A percentile compares a stretch with the other conserved stretches of the same genome.
Conservation (phyloP, 2,888 invertebrate genomes). For the Eupithecia subumbrata region DNA sequence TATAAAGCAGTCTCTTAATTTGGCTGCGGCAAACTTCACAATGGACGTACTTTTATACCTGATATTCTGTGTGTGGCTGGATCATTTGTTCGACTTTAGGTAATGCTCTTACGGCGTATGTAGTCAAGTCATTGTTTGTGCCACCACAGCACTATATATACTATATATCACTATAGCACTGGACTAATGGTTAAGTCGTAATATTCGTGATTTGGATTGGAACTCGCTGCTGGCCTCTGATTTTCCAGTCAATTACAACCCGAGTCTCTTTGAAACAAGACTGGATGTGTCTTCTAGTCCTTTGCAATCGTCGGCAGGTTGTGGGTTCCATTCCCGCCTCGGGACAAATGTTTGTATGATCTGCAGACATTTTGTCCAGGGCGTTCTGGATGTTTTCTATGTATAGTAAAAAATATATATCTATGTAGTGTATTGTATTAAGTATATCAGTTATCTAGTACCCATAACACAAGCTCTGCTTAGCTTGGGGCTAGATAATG, state of each 20-base stretch:
- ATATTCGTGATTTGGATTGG: neutral
- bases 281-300: neutral
- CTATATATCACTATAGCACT: neutral
- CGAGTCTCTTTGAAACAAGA: neutral
- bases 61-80: conserved; percentile 54
- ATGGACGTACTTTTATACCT: conserved; percentile 34
- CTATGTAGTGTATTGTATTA: too few relatives aligned
- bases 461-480: too few relatives aligned
- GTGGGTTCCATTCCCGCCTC: too few relatives aligned
- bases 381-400: too few relatives aligned
- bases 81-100: conserved; percentile 76
- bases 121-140: conserved; percentile 26
- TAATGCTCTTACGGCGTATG: conserved; percentile 63
- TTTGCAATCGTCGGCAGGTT: too few relatives aligned
- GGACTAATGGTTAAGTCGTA: neutral
- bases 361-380: too few relatives aligned
- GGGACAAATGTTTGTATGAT: too few relatives aligned
- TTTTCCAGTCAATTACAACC: neutral
- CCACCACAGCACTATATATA: too few relatives aligned
- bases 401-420: too few relatives aligned
- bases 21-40: neutral
- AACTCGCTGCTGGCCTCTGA: neutral
- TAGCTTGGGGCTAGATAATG: too few relatives aligned
- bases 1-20: neutral
- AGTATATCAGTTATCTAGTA: too few relatives aligned